Evolutionary conservation across 2,888 invertebrate genomes (phyloP), one percentile per base, ranked within the genome.

Genomic region (Athrips mouffetella): DNA sequence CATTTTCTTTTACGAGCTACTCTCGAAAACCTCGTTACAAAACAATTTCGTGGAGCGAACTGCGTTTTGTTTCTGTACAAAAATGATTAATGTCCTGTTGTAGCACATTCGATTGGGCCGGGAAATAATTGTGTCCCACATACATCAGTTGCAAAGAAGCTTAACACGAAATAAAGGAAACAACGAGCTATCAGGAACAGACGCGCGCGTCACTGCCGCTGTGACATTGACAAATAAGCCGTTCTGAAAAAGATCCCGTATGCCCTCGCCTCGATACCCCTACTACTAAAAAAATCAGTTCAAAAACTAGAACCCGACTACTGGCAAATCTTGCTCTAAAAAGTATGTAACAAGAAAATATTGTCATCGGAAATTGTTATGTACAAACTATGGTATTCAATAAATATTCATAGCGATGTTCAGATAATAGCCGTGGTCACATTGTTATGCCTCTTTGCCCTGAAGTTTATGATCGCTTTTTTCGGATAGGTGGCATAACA

Each of bases 181-280:
- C 78, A 80, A 76, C 69, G 62, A 66, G 72, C 77, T 71, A 77
- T 82, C 81, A 80, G 71, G 70, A 76, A 68, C 82, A 82, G 79
- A 77, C 76, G 76, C 70, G 71, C 59, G 70, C 76, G 71, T 79
- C 79, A 76, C 74, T 71, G 73, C 67, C 62, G 65, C 57, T 56
- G 67, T 76, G 81, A 81, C 80, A 76, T 80, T 83, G 80, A 82
- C 81, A 81, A 80, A 81, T 81, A 81, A 78, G 76, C 74, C 73
- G 73, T 76, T 76, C 73, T 70, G 80, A 76, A 78, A 80, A 79
- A 80, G 77, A 79, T 73, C 73, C 73, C 76, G 71, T 73, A 76
- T 65, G 68, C 65, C 65, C n/a, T 21, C 21, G 20, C 37, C 59
- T 48, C 18, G 58, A 65, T 65, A 65, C 77, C 78, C 74, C 74